Evolutionary conservation across 2,113 vertebrate species (phyloP), one percentile per base, ranked within the genome.

Genomic region (Turnix velox): DNA sequence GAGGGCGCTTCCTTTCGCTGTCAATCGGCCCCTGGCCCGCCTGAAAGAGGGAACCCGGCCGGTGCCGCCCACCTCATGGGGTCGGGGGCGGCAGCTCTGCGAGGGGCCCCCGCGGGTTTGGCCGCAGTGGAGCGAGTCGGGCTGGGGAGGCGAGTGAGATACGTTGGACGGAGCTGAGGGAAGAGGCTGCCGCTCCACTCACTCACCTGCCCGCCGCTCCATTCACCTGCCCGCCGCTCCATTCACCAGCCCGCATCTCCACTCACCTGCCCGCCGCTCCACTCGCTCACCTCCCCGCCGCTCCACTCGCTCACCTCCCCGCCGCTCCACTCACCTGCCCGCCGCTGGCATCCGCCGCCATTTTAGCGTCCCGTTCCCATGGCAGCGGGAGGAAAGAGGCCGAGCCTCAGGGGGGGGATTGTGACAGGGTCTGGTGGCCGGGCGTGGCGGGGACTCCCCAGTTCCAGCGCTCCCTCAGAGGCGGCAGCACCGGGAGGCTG

Each of bases 251-350:
- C n/a, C n/a, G n/a, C n/a, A n/a, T 23, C 27, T 16, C 14, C 10
- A 20, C 94, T 94, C 88, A 95, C 95, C 91, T 76, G 67, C 40
- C 6, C 8, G 1, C 54, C 49, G 14, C 16, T 2, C 23, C 27
- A 14, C 14, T n/a, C 10, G 23, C 94, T 94, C 88, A 95, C 95
- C 91, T 76, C 62, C 40, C 6, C 8, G 1, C 54, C 49, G 14
- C 16, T 2, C n/a, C n/a, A n/a, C n/a, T n/a, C n/a, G n/a, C n/a
- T n/a, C n/a, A n/a, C n/a, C n/a, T n/a, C n/a, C n/a, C 19, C 2
- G 46, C 28, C 6, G 27, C 27, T 16, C 14, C 10, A 20, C 94
- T 94, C 88, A 95, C 95, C 91, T 76, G 67, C 40, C 6, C 8
- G 1, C 54, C 49, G 14, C 16, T 2, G 19, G 23, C n/a, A 2